A percentile compares a stretch with the other conserved stretches of the same genome.
These are phyloP conservation scores for Phragmatobia fuliginosa DNA, from an alignment of 2,888 invertebrate species.

Conservation along the genomic window DNA sequence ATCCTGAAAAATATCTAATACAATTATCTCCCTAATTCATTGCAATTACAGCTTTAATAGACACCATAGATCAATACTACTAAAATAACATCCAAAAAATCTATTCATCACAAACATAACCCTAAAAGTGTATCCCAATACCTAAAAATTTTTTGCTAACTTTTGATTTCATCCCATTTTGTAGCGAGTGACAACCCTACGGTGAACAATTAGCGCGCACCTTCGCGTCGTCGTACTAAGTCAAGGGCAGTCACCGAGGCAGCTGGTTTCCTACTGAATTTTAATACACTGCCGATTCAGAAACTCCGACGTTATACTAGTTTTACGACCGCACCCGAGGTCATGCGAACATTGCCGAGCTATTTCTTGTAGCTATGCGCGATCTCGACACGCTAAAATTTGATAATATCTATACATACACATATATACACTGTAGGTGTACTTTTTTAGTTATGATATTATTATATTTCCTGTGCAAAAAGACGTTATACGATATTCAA, in stretches of 20 bases:
- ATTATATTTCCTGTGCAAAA: slow-evolving; percentile 17
- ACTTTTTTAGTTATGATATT: slow-evolving; percentile 18
- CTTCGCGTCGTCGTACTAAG: slow-evolving; percentile 55
- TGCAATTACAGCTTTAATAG: neutral
- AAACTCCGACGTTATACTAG: slow-evolving; percentile 66
- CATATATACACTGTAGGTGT: slow-evolving; percentile 8
- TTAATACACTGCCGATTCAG: slow-evolving; percentile 69
- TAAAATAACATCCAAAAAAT: neutral
- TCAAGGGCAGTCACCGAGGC: slow-evolving; percentile 79
- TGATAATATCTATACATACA: slow-evolving; percentile 14
- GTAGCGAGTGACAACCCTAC: slow-evolving; percentile 35
- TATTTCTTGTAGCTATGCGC: slow-evolving; percentile 56
- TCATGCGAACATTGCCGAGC: slow-evolving; percentile 51
- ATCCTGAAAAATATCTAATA: neutral
- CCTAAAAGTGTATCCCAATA: too few relatives aligned
- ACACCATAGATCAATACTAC: neutral
- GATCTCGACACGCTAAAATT: slow-evolving; percentile 25
- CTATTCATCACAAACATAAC: neutral
- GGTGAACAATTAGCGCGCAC: slow-evolving; percentile 47
- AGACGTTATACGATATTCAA: slow-evolving; percentile 14
- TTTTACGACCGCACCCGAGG: slow-evolving; percentile 75
- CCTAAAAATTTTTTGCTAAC: neutral
- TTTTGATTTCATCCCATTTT: neutral
- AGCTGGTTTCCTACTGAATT: slow-evolving; percentile 78
- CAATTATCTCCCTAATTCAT: neutral